A percentile compares a stretch with the other conserved stretches of the same genome.
Conservation (phyloP, 2,888 invertebrate genomes). For the Metopia argyrocephala region DNA sequence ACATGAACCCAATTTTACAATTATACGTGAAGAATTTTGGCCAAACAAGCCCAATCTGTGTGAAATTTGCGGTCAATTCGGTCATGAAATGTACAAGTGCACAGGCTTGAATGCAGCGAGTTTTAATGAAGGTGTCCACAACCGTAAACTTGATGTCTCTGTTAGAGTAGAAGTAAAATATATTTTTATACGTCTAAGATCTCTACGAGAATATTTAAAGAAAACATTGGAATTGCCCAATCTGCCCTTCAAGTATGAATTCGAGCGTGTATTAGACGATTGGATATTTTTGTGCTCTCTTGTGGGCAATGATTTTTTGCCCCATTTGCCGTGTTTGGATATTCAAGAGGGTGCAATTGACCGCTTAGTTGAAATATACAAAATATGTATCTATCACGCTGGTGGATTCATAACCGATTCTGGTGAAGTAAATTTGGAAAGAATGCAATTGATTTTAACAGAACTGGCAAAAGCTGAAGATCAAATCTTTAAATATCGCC, state of each 20-base stretch:
- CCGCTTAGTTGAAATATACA: slow-evolving; percentile 93
- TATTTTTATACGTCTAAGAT: slow-evolving; percentile 95
- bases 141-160: slow-evolving; percentile 79
- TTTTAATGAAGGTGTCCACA: slow-evolving; percentile 78
- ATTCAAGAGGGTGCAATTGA: slow-evolving; percentile 98
- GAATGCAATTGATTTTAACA: slow-evolving; percentile 96
- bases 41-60: slow-evolving; percentile 97
- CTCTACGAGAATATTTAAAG: slow-evolving; percentile 95
- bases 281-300: slow-evolving; percentile 99
- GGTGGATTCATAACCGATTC: slow-evolving; percentile 96
- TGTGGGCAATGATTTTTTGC: slow-evolving; percentile 99
- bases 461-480: slow-evolving; percentile 97
- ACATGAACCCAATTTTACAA: slow-evolving; percentile 99
- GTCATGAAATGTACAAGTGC: slow-evolving; percentile 97
- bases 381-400: slow-evolving; percentile 95
- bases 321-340: slow-evolving; percentile 98
- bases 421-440: slow-evolving; percentile 93
- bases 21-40: slow-evolving; percentile 98
- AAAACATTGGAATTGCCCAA: slow-evolving; percentile 93
- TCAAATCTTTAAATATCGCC: slow-evolving; percentile 96
- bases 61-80: slow-evolving; percentile 93
- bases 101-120: slow-evolving; percentile 84
- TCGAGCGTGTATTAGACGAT: slow-evolving; percentile 97
- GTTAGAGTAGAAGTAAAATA: slow-evolving; percentile 89
- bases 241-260: slow-evolving; percentile 95